Evolutionary conservation across 2,113 vertebrate genomes (phyloP).

Genomic region (Vidua chalybeata): DNA sequence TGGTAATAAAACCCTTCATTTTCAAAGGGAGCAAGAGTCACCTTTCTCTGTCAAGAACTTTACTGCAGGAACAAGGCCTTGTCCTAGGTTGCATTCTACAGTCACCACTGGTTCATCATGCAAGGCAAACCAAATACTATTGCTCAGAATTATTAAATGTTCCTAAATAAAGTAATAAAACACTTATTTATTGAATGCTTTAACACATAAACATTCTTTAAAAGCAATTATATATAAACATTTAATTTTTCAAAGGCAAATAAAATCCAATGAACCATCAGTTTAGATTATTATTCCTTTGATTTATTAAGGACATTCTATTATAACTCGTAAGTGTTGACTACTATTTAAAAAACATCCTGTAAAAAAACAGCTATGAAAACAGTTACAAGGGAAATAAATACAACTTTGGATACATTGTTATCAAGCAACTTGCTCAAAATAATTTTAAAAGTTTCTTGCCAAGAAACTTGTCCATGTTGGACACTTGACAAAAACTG

Average conservation of each 20-base stretch:
- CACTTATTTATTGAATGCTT: background rate
- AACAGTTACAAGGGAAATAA: background rate
- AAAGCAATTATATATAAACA: background rate
- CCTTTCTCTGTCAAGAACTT: background rate
- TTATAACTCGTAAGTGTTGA: background rate
- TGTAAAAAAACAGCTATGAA: background rate
- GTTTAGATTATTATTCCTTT: background rate
- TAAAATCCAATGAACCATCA: background rate
- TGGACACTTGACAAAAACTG: background rate
- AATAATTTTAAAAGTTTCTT: background rate
- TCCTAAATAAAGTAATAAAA: background rate
- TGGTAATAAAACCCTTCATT: background rate
- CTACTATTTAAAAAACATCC: background rate
- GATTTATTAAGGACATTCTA: background rate
- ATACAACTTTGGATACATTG: background rate
- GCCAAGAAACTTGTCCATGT: background rate
- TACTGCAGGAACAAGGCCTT: background rate
- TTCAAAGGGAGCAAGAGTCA: background rate
- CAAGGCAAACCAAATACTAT: background rate
- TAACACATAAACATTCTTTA: background rate
- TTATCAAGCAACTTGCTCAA: background rate
- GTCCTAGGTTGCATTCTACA: background rate
- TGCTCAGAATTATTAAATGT: background rate
- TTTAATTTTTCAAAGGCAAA: background rate
- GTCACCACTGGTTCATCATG: fast-evolving